Percentiles rank a stretch among this genome's conserved stretches.
Evolutionary conservation across 2,888 invertebrate species (phyloP).

Genomic region (Sinotaia quadrata): DNA sequence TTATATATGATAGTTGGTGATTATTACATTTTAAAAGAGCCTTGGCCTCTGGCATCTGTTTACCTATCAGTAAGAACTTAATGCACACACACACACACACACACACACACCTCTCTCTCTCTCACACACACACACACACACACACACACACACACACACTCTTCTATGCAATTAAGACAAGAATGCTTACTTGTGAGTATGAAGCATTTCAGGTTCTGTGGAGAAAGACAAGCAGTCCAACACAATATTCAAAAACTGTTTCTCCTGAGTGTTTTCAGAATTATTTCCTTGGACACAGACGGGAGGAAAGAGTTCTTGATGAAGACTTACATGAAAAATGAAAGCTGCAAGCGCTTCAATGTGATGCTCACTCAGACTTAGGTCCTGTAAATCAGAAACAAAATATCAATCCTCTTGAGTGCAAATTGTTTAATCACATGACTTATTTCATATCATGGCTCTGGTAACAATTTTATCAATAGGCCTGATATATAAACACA

Average conservation of each 20-base stretch:
- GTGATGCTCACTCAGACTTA: constrained; percentile 41
- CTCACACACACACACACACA: not conserved
- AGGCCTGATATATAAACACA: no score
- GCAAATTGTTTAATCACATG: no score
- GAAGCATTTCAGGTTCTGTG: not conserved
- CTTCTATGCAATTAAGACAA: no score
- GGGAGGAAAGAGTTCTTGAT: constrained; percentile 7
- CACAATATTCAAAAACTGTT: not conserved
- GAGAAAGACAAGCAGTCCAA: not conserved
- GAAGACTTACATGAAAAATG: not conserved
- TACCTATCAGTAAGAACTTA: not conserved
- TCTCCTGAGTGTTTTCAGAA: not conserved
- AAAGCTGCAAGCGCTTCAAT: constrained; percentile 42
- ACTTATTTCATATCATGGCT: no score
- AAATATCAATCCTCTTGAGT: no score
- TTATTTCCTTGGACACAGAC: constrained; percentile 2
- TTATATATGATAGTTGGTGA: no score
- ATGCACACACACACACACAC: not conserved
- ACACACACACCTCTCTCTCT: no score
- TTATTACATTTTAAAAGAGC: no score
- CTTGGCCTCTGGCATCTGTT: no score
- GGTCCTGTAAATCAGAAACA: constrained; percentile 37
- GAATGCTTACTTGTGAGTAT: not conserved
- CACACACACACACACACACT: not conserved
- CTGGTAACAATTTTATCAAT: no score